phyloP scores from a whole-genome alignment of 2,888 invertebrate genomes.

The Didymodactylos carnosus region DNA sequence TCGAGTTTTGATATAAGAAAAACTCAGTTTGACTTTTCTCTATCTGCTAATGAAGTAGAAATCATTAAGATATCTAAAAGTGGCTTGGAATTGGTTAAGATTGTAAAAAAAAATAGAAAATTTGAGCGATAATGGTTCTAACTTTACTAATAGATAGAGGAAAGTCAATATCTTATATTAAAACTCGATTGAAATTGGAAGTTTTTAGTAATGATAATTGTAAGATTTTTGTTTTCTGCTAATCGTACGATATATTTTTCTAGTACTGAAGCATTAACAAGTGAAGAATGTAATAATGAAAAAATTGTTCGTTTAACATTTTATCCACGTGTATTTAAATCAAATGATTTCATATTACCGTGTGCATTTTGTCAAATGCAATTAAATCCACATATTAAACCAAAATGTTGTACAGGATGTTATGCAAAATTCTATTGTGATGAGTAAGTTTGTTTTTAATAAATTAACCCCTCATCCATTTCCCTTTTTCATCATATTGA shows the following conservation, averaged over 20 bases:
- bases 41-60: neutral
- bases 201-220: too few species aligned
- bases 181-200: too few species aligned
- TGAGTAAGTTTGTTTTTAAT: conserved; percentile 32
- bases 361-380: conserved; percentile 33
- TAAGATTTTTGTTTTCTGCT: too few species aligned
- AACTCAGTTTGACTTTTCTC: neutral
- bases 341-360: neutral
- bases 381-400: conserved; percentile 22
- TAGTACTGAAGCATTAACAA: neutral
- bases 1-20: too few species aligned
- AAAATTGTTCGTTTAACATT: neutral
- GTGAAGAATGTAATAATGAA: neutral
- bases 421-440: conserved; percentile 38
- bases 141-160: too few species aligned
- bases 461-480: neutral
- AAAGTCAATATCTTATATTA: too few species aligned
- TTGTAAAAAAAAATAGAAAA: too few species aligned
- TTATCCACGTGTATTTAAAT: neutral
- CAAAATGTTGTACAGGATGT: conserved; percentile 36
- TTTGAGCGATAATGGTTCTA: too few species aligned
- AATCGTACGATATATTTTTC: neutral
- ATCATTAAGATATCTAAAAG: too few species aligned
- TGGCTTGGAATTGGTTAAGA: too few species aligned
- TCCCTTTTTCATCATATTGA: neutral